Percentiles rank a stretch among this genome's conserved stretches.
These are phyloP conservation scores for Drosophila eugracilis DNA, from an alignment of 1,140 invertebrate genomes.

Conservation along the genomic window DNA sequence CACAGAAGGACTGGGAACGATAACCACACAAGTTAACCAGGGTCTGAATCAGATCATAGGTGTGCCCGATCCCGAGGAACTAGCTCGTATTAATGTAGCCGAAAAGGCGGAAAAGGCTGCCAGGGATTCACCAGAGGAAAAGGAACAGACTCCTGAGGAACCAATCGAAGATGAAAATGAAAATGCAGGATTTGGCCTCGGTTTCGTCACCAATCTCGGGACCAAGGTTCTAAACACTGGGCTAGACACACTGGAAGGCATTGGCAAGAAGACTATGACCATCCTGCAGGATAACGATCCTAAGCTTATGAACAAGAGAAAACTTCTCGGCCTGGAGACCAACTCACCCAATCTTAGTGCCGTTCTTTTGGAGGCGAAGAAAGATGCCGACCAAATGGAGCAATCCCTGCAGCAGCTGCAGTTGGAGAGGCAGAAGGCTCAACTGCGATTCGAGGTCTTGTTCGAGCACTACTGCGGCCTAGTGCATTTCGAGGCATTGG, in stretches of 20 bases:
- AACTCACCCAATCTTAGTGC: constrained; percentile 87
- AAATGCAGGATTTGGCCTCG: constrained; percentile 50
- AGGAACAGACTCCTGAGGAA: constrained; percentile 12
- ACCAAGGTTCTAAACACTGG: constrained; percentile 92
- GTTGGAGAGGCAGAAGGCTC: constrained; percentile 87
- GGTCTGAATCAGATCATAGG: constrained; percentile 91
- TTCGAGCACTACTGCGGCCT: constrained; percentile 96
- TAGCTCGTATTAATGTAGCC: constrained; percentile 86
- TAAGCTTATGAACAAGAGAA: constrained; percentile 92
- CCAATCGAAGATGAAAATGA: neutral
- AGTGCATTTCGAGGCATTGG: constrained; percentile 94
- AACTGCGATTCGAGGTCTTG: constrained; percentile 91
- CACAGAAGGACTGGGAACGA: constrained; percentile 89
- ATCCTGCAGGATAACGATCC: constrained; percentile 96
- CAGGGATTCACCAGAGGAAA: constrained; percentile 4
- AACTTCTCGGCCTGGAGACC: constrained; percentile 88
- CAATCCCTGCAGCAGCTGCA: constrained; percentile 87
- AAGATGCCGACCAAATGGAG: constrained; percentile 90
- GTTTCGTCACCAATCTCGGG: constrained; percentile 88
- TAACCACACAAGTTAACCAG: constrained; percentile 92
- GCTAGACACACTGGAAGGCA: constrained; percentile 94
- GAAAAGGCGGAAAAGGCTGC: constrained; percentile 48
- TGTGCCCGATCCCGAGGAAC: constrained; percentile 90
- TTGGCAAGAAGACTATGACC: constrained; percentile 97
- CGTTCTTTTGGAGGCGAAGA: constrained; percentile 92